Base-by-base conservation (phyloP, 2,888 invertebrate species). In the Lasioglossum oenotherae region DNA sequence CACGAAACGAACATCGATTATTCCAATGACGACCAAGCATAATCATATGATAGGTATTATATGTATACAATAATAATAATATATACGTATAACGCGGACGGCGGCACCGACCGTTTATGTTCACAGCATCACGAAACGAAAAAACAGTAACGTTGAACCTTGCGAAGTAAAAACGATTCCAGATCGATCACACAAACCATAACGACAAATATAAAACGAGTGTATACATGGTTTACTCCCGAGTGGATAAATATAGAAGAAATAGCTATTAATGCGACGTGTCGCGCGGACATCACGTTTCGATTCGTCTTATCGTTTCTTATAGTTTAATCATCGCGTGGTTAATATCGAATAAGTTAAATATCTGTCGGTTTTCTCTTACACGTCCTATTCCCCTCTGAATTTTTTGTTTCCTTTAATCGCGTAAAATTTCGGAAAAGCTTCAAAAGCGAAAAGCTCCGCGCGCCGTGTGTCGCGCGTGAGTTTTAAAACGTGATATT, bases 361-460 rank as follows among this genome's bases (percentile, higher is more conserved):
- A 78, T 80, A 82, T 80, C 57, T 80, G 53, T 71, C 78, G 73
- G 27, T 49, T 64, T 71, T 71, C 49, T 38, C 38, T 12, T n/a
- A 10, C n/a, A n/a, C 67, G 31, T 67, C 6, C 31, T 16, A 35
- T 67, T 67, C 8, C 12, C 2, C 23, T 23, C 41, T 14, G n/a
- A 31, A 64, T 64, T 31, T 23, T 41, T 6, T 71, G 1, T 23
- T 12, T 71, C 12, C 67, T 60, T 80, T n/a, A 35, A 64, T 88
- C 88, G 88, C 78, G 78, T 82, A 78, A 83, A 84, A 80, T 81
- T 86, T 35, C 69, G 77, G 74, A 86, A 31, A 87, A 89, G 89
- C 89, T 82, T 88, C 60, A 81, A 91, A 78, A 92, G 92, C 92
- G 92, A 91, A 88, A 91, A 88, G 89, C 88, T 89, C 80, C 77